Evolutionary conservation across 2,888 invertebrate genomes (phyloP), one percentile per base, ranked within the genome.

Genomic region (Thumatha senex): DNA sequence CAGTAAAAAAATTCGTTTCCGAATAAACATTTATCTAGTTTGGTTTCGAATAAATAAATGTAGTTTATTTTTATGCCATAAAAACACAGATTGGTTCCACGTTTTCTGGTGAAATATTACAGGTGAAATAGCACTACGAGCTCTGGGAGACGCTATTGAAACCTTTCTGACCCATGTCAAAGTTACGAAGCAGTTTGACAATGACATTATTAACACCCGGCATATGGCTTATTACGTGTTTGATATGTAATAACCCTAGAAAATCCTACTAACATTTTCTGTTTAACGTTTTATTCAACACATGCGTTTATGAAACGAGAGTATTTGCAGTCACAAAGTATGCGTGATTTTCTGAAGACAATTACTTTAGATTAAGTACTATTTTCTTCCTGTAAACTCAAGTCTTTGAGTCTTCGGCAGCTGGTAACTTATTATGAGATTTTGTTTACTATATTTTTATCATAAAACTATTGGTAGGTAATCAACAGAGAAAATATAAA

Each of bases 121-220:
- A 74, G 72, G 76, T 76, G 70, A 81, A 81, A 80, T 80, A 78
- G 76, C 74, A 67, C 68, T 70, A 51, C 48, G 65, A 68, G 71
- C 18, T 61, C 66, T 66, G 63, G 63, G 60, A 61, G 60, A 59
- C 65, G 69, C 76, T 74, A 78, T 81, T 78, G 82, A 78, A 79
- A 79, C 84, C 79, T 76, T 79, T 77, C 73, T 73, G 80, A 85
- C 85, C 85, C 84, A 78, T 72, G 74, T 85, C 85, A 85, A 78
- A 73, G 72, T 63, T 74, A 72, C 71, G 66, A 70, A 76, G 68
- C 78, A 76, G 71, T 80, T 81, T 84, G 84, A 84, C 85, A 82
- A 80, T 80, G 80, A 79, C 84, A 83, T 84, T 85, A 84, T 84
- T 83, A 84, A 80, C 84, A 84, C 82, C 70, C 75, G 81, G 78